Evolutionary conservation across 2,113 vertebrate genomes (phyloP).

Genomic region (Oceanodroma tethys): DNA sequence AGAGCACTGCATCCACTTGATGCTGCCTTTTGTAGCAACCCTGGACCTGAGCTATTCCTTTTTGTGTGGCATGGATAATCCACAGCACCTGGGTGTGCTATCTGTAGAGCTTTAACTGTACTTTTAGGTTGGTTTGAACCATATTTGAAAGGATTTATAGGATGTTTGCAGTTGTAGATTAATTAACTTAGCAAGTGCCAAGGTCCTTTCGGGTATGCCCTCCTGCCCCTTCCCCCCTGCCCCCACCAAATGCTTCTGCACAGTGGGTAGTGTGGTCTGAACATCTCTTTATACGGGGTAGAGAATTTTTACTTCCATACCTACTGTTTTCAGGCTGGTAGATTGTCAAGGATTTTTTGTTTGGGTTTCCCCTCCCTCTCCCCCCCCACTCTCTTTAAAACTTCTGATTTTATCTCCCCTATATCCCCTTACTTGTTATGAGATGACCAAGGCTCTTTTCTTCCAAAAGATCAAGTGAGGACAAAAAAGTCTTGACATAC

Average conservation of each 20-base stretch:
- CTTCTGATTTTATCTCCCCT: background rate
- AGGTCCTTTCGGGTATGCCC: background rate
- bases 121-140: background rate
- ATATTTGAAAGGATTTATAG: background rate
- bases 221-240: background rate
- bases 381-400: background rate
- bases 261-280: background rate
- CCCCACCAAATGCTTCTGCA: background rate
- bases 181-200: background rate
- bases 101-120: background rate
- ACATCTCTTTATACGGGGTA: background rate
- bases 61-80: accelerated
- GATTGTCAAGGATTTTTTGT: background rate
- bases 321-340: background rate
- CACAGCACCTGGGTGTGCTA: background rate
- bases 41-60: background rate
- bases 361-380: background rate
- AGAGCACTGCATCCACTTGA: accelerated
- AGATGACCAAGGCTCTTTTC: background rate
- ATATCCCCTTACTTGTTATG: background rate
- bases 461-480: background rate
- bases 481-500: background rate
- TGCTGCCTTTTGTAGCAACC: background rate
- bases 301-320: background rate
- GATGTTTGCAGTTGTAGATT: background rate